phyloP scores from a whole-genome alignment of 2,888 invertebrate species.

The Brassicogethes aeneus region DNA sequence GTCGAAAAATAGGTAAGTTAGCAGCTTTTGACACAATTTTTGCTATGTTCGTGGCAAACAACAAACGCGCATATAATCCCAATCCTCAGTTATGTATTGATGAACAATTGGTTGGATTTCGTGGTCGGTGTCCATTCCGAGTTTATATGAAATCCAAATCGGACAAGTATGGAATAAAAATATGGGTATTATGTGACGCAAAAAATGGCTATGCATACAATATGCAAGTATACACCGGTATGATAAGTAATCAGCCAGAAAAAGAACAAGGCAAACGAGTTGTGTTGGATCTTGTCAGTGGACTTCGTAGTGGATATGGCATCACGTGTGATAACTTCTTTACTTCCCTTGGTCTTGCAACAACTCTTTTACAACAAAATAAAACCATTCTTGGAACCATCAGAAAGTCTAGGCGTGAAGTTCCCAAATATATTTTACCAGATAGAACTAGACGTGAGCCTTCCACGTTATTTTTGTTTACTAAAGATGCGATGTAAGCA shows the following conservation, averaged over 20 bases:
- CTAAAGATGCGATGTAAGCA: slow-evolving; percentile 10
- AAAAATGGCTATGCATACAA: slow-evolving; percentile 6
- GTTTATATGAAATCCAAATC: slow-evolving; percentile 13
- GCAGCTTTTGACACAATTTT: too few species aligned
- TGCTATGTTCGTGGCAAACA: too few species aligned
- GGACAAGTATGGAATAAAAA: slow-evolving; percentile 12
- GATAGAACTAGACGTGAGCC: slow-evolving; percentile 8
- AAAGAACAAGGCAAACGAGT: slow-evolving; percentile 9
- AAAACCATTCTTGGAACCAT: too few species aligned
- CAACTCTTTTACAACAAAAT: too few species aligned
- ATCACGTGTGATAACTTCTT: too few species aligned
- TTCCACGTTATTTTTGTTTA: slow-evolving; percentile 16
- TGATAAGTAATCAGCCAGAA: slow-evolving; percentile 6
- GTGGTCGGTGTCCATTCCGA: slow-evolving; percentile 11
- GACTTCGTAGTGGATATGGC: slow-evolving; percentile 11
- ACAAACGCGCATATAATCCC: too few species aligned
- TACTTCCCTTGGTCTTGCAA: too few species aligned
- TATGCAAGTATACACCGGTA: slow-evolving; percentile 10
- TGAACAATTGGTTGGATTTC: slow-evolving; percentile 12
- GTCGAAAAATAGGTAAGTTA: too few species aligned
- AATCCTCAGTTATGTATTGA: slow-evolving; percentile 12
- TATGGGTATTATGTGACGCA: slow-evolving; percentile 12
- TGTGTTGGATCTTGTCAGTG: slow-evolving; percentile 5
- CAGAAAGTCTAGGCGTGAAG: too few species aligned
- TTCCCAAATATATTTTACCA: too few species aligned